phyloP scores from a whole-genome alignment of 35 echinoderm and acorn worm genomes.

The Patiria miniata region DNA sequence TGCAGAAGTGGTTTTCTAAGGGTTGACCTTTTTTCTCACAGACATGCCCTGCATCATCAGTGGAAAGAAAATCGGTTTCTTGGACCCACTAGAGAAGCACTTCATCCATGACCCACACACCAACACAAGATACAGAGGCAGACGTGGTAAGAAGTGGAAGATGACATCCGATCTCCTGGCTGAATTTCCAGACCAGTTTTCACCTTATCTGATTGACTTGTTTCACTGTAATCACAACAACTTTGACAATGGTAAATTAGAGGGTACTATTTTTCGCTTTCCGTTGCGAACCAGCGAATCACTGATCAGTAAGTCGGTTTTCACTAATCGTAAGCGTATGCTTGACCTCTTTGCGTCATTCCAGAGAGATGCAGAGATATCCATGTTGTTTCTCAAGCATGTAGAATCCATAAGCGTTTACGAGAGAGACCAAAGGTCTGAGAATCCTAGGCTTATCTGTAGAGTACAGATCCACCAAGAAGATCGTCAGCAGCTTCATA shows the following conservation, averaged over 20 bases:
- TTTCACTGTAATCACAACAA: conserved; percentile 5
- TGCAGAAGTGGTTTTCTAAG: no score
- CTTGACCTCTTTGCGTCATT: conserved; percentile 43
- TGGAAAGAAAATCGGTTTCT: conserved; percentile 43
- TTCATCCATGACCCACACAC: conserved; percentile 42
- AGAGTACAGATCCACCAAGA: background rate
- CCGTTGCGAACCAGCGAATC: conserved; percentile 49
- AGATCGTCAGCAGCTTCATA: background rate
- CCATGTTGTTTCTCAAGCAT: conserved; percentile 69
- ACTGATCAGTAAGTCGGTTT: conserved; percentile 23
- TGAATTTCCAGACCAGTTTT: conserved; percentile 49
- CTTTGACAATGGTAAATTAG: background rate
- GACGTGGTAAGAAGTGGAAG: background rate
- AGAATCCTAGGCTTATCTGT: conserved; percentile 17
- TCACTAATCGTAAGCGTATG: background rate
- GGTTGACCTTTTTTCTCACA: conserved; percentile 26
- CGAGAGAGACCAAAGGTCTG: background rate
- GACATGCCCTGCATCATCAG: conserved; percentile 78
- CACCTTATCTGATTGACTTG: conserved; percentile 49
- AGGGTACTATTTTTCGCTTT: conserved; percentile 76
- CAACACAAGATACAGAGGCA: background rate
- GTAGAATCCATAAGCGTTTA: conserved; percentile 48
- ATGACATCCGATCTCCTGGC: background rate
- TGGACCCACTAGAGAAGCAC: conserved; percentile 66
- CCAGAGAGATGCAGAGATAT: conserved; percentile 51